Conservation (phyloP, 2,888 invertebrate species). For the Subacronicta megacephala region DNA sequence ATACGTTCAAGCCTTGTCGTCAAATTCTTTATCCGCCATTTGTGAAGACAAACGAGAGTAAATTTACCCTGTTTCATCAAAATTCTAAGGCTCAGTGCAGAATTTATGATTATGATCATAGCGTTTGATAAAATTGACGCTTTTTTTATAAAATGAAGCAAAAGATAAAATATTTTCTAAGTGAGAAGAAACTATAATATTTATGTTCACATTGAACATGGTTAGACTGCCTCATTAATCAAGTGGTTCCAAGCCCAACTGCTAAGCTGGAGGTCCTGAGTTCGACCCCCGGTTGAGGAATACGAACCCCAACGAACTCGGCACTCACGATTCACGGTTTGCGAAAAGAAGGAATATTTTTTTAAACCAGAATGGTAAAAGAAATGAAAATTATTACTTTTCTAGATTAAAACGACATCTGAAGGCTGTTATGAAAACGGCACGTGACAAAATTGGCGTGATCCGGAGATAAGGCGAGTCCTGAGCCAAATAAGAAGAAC, state of each 20-base stretch:
- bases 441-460: slow-evolving; percentile 18
- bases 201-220: too few species aligned
- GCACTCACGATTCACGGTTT: too few species aligned
- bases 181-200: too few species aligned
- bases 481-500: slow-evolving; percentile 7
- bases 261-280: too few species aligned
- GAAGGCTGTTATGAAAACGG: slow-evolving; percentile 5
- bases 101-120: slow-evolving; percentile 44
- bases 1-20: slow-evolving; percentile 40
- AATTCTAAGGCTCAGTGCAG: slow-evolving; percentile 35
- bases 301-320: too few species aligned
- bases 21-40: slow-evolving; percentile 57
- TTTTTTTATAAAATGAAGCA: slow-evolving; percentile 12
- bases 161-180: too few species aligned
- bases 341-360: slow-evolving; percentile 6
- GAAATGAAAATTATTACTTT: slow-evolving; percentile 1
- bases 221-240: too few species aligned
- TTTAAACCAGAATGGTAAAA: not conserved
- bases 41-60: slow-evolving; percentile 47
- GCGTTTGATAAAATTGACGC: slow-evolving; percentile 35
- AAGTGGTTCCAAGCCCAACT: too few species aligned
- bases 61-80: slow-evolving; percentile 52
- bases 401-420: slow-evolving; percentile 2
- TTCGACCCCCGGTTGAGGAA: too few species aligned
- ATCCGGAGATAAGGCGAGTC: slow-evolving; percentile 7